Base-by-base conservation (phyloP, 2,888 invertebrate genomes). In the Chrysolina americana region DNA sequence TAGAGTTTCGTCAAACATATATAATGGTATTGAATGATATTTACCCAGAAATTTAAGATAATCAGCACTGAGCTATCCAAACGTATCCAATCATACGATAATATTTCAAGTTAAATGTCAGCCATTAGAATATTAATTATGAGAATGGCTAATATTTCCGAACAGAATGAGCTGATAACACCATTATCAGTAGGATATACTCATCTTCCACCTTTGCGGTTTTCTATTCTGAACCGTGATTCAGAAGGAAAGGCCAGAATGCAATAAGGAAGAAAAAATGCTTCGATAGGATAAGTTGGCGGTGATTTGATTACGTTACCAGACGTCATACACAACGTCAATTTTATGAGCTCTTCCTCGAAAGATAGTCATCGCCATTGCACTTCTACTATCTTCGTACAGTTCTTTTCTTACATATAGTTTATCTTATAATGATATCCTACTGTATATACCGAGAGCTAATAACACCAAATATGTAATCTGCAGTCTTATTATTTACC, bases 51-150 rank as follows among this genome's bases (percentile, higher is more conserved):
- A 8, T 53, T 21, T 21, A 10, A 11, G 11, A 11, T 5, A 53
- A 53, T 21, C 21, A 21, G 2, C 10, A 23, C 53, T 9, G 13
- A 11, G 3, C 53, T 53, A 23, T 21, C 2, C 53, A 11, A 53
- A 53, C 21, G 11, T 4, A 21, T 11, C 6, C 44, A 44, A 5
- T 44, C 11, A 53, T 21, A 21, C 6, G 21, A 21, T 53, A 53
- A 23, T 13, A 48, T 10, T 17, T 53, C 11, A 19, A 13, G 21
- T 53, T 11, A 11, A 21, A 53, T 53, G 21, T 21, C 19, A 21
- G n/a, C n/a, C n/a, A 53, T 53, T 11, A 53, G 11, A 21, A 53
- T 53, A 21, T 21, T 53, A 53, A 53, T 53, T 53, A 53, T 53
- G 21, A 11, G 11, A 53, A 53, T 53, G 53, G 53, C 53, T 53